phyloP scores from a whole-genome alignment of 2,888 invertebrate genomes.

The Harpalus rufipes region DNA sequence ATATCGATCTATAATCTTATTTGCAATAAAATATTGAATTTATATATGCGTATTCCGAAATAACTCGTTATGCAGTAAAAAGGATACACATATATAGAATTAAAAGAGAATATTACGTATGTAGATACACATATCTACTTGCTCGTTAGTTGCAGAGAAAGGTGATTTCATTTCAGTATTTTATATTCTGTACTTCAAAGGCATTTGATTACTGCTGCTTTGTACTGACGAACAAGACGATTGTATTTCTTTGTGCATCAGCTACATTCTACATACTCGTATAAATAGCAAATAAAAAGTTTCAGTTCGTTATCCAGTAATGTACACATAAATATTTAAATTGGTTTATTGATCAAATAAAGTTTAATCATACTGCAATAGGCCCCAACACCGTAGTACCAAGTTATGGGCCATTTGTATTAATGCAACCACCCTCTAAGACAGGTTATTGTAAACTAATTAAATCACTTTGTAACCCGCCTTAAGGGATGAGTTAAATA shows the following conservation, averaged over 20 bases:
- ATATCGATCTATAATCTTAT: too few species aligned
- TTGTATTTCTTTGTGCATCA: not conserved
- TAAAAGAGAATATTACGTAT: not conserved
- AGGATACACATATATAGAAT: not conserved
- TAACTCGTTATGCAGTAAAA: not conserved
- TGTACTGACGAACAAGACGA: constrained; percentile 12
- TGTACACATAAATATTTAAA: too few species aligned
- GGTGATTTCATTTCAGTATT: constrained; percentile 48
- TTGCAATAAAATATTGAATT: not conserved
- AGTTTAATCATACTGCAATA: too few species aligned
- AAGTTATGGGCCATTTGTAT: too few species aligned
- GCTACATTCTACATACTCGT: not conserved
- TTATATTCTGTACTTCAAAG: constrained; percentile 46
- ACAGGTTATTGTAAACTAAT: too few species aligned
- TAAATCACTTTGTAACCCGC: too few species aligned
- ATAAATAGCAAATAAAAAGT: not conserved
- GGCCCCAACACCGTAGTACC: too few species aligned
- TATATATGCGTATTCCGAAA: not conserved
- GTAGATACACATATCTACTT: not conserved
- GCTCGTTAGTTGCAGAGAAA: constrained; percentile 46
- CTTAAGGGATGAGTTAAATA: too few species aligned
- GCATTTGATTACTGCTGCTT: constrained; percentile 10
- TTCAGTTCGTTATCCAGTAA: too few species aligned
- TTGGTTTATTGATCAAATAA: too few species aligned
- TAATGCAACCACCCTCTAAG: too few species aligned